A percentile compares a stretch with the other conserved stretches of the same genome.
Conservation (phyloP, 2,888 invertebrate genomes). For the Ariolimax columbianus region DNA sequence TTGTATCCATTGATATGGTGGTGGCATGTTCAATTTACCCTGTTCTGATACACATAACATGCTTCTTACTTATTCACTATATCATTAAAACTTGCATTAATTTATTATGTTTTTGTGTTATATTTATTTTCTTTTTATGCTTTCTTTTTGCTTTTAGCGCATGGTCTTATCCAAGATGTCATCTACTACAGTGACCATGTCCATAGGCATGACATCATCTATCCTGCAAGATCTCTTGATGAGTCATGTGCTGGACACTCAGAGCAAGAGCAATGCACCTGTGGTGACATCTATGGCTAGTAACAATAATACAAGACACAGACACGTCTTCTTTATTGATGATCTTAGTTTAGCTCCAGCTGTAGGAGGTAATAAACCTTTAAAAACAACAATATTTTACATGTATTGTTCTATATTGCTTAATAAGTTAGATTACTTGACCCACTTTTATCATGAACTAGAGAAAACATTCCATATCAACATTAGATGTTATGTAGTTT, state of each 20-base stretch:
- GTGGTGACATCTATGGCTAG: slow-evolving; percentile 57
- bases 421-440: background rate
- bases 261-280: slow-evolving; percentile 63
- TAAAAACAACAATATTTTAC: background rate
- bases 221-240: slow-evolving; percentile 69
- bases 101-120: background rate
- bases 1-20: too few species aligned
- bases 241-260: slow-evolving; percentile 67
- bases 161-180: slow-evolving; percentile 68
- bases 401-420: background rate
- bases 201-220: slow-evolving; percentile 67
- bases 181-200: slow-evolving; percentile 70
- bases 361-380: slow-evolving; percentile 63
- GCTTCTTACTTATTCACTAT: background rate
- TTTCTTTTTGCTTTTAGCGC: slow-evolving; percentile 59
- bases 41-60: too few species aligned
- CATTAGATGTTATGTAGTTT: background rate
- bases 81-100: background rate
- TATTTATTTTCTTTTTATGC: background rate
- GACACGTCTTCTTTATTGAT: slow-evolving; percentile 76
- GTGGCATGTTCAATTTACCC: too few species aligned
- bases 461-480: background rate
- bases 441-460: background rate
- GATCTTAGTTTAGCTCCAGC: slow-evolving; percentile 73
- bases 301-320: slow-evolving; percentile 54